phyloP scores from a whole-genome alignment of 2,888 invertebrate genomes.

The Calephelis perditalis region DNA sequence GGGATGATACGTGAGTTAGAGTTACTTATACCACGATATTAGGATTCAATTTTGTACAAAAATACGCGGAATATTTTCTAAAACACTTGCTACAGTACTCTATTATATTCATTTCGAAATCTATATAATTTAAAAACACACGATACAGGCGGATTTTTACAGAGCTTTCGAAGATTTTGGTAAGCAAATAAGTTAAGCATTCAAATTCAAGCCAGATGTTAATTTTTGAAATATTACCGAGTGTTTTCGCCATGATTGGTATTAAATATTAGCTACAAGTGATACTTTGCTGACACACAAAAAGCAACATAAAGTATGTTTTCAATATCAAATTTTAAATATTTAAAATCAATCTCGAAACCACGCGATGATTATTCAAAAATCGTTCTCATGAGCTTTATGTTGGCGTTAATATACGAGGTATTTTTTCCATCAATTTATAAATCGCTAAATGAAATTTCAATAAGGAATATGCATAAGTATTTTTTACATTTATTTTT shows the following conservation, averaged over 20 bases:
- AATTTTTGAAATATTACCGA: too few relatives aligned
- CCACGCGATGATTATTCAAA: too few relatives aligned
- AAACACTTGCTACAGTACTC: constrained; percentile 42
- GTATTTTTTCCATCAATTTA: constrained; percentile 1
- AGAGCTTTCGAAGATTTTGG: constrained; percentile 14
- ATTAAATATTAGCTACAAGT: too few relatives aligned
- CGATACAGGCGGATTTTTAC: constrained; percentile 29
- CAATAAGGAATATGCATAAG: not conserved
- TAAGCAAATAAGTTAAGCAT: constrained; percentile 3
- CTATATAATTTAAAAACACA: constrained; percentile 34
- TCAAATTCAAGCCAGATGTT: not conserved
- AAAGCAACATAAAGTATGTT: too few relatives aligned
- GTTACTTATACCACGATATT: constrained; percentile 38
- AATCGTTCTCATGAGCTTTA: too few relatives aligned
- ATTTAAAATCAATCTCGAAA: too few relatives aligned
- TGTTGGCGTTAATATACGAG: not conserved
- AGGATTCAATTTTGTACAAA: constrained; percentile 56
- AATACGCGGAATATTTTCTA: constrained; percentile 58
- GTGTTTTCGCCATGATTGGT: too few relatives aligned
- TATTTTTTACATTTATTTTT: too few relatives aligned
- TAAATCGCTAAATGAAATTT: not conserved
- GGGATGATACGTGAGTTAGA: constrained; percentile 45
- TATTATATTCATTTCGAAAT: constrained; percentile 34
- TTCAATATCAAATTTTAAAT: too few relatives aligned
- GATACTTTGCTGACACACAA: too few relatives aligned